Conservation (phyloP, 2,113 vertebrate species). For the Grammomys surdaster region DNA sequence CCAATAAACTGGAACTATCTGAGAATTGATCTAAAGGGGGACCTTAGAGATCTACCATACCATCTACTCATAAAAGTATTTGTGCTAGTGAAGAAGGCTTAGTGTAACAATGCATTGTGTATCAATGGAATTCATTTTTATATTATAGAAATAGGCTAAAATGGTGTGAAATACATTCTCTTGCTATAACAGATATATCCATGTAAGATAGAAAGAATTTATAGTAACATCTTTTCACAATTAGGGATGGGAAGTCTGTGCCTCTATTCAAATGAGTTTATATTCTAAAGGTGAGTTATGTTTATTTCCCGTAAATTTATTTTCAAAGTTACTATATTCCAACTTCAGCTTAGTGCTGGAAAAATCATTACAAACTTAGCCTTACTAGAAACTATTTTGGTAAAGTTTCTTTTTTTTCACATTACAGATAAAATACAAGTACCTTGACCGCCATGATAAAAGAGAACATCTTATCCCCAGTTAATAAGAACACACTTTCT, state of each 20-base stretch:
- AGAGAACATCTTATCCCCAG: slow-evolving; percentile 46
- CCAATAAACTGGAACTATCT: not conserved
- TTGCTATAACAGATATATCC: slow-evolving; percentile 28
- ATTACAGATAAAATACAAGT: slow-evolving; percentile 2
- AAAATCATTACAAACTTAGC: slow-evolving; percentile 36
- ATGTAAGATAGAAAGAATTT: slow-evolving; percentile 35
- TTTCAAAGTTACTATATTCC: slow-evolving; percentile 7
- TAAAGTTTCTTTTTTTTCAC: slow-evolving; percentile 56
- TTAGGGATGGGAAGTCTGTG: accelerated
- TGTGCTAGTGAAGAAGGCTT: not conserved
- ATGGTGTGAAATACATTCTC: not conserved
- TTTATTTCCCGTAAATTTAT: slow-evolving; percentile 49
- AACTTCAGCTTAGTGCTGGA: not conserved
- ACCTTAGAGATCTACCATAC: not conserved
- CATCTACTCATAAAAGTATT: not conserved
- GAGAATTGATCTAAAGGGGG: not conserved
- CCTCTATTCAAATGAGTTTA: not conserved
- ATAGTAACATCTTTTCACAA: not conserved
- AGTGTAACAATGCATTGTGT: not conserved
- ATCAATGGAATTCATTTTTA: slow-evolving; percentile 8
- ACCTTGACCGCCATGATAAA: slow-evolving; percentile 10
- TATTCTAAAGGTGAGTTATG: not conserved
- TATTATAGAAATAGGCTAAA: not conserved
- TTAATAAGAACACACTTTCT: slow-evolving; percentile 54
- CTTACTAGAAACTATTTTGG: slow-evolving; percentile 21